These are phyloP conservation scores for Brachyalestes nurse DNA, from an alignment of 2,797 vertebrate species.

Conservation along the genomic window DNA sequence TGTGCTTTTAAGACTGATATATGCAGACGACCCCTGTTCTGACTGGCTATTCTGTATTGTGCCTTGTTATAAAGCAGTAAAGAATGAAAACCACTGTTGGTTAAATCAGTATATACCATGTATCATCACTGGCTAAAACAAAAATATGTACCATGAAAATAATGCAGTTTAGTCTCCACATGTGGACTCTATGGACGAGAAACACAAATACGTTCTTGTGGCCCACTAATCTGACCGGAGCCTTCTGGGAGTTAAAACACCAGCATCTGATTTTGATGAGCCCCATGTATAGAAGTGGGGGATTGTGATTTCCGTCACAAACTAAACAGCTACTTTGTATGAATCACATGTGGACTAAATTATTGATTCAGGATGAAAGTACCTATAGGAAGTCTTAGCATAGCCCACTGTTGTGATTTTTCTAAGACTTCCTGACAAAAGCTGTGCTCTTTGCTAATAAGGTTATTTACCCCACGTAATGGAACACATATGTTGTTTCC, in stretches of 20 bases:
- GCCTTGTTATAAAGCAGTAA: too few relatives aligned
- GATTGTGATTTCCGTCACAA: neutral
- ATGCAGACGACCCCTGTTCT: too few relatives aligned
- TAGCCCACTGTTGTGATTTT: neutral
- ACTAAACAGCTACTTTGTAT: neutral
- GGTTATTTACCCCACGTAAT: neutral
- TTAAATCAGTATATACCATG: too few relatives aligned
- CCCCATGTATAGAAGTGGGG: neutral
- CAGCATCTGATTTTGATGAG: neutral
- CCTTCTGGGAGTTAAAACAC: slow-evolving; percentile 1
- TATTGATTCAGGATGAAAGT: neutral
- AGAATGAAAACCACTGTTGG: too few relatives aligned
- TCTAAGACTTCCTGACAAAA: neutral
- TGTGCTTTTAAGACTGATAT: too few relatives aligned
- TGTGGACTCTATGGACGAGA: too few relatives aligned
- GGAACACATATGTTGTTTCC: slow-evolving; percentile 8
- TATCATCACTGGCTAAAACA: too few relatives aligned
- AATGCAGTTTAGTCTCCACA: too few relatives aligned
- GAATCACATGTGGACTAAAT: neutral
- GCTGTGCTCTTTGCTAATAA: neutral
- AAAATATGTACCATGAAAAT: too few relatives aligned
- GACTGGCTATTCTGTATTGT: too few relatives aligned
- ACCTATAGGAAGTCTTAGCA: neutral
- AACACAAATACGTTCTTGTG: too few relatives aligned
- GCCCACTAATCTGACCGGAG: too few relatives aligned